These are phyloP conservation scores for Prunella fulvescens DNA, from an alignment of 2,113 vertebrate species.

Conservation along the genomic window DNA sequence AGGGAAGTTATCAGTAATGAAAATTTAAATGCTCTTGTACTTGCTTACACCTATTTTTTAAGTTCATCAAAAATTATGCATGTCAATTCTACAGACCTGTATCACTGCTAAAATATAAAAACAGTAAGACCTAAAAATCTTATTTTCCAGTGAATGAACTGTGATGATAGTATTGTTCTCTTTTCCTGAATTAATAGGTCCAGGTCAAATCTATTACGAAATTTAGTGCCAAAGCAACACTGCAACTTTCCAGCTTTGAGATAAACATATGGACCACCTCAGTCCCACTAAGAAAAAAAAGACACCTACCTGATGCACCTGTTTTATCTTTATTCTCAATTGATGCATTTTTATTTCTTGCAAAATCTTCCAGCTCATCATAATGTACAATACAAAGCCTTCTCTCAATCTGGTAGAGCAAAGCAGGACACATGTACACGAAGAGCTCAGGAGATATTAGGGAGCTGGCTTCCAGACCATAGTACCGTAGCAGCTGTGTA, in stretches of 20 bases:
- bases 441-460: slow-evolving; percentile 88
- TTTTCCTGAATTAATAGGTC: background rate
- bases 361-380: slow-evolving; percentile 78
- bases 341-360: slow-evolving; percentile 63
- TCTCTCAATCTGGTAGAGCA: slow-evolving; percentile 96
- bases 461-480: slow-evolving; percentile 80
- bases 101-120: background rate
- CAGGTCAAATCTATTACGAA: background rate
- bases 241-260: background rate
- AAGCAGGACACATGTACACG: slow-evolving; percentile 89
- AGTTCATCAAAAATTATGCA: background rate
- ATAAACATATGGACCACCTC: background rate
- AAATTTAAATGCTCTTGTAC: background rate
- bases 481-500: slow-evolving; percentile 86
- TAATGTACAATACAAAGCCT: slow-evolving; percentile 91
- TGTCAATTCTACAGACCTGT: background rate
- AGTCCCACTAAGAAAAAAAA: background rate
- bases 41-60: background rate
- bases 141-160: background rate
- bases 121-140: background rate
- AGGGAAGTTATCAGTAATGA: background rate
- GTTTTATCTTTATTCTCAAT: slow-evolving; percentile 67
- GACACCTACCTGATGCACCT: slow-evolving; percentile 78
- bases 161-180: background rate
- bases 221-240: background rate